Base-by-base conservation (phyloP, 2,888 invertebrate genomes). In the Drosophila mimetica region DNA sequence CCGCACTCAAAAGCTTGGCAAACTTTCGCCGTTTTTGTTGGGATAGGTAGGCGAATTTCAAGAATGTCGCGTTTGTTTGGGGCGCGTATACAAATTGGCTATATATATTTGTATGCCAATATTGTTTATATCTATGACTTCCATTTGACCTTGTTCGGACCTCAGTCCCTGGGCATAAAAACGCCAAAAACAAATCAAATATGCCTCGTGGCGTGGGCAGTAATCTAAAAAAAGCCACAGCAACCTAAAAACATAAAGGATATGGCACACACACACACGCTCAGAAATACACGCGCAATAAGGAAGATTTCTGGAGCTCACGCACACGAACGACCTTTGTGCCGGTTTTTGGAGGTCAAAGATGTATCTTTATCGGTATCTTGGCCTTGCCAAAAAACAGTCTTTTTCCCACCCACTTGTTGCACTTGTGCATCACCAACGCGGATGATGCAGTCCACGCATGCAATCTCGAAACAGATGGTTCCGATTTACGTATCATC, bases 61-160 rank as follows among this genome's bases (percentile, higher is more conserved):
- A 63, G 63, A 60, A 37, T 37, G 44, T 28, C 44, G 63, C 60
- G 14, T 30, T 67, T 65, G 53, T 52, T 66, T 67, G 34, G 9
- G 14, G 20, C 18, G 11, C 41, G 32, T 14, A 16, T 5, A 25
- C 34, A 25, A 34, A 59, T 41, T n/a, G 28, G 36, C 25, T 42
- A 52, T 46, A 50, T 46, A 50, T 30, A 44, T 25, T 41, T 39
- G 34, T n/a, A 39, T 46, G 25, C 25, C 44, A 72, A 57, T 61
- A 71, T 71, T 79, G 76, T 86, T 79, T 83, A 79, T 76, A 63
- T 46, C 52, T 37, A 37, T 81, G 89, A 82, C 88, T 88, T 88
- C 72, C 72, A 89, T 83, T 75, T 74, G 84, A 89, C 88, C 88
- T 89, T 89, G 74, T 28, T 2, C 54, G 41, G 48, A 47, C 64